phyloP scores from a whole-genome alignment of 2,888 invertebrate genomes.

The Xestia sexstrigata region DNA sequence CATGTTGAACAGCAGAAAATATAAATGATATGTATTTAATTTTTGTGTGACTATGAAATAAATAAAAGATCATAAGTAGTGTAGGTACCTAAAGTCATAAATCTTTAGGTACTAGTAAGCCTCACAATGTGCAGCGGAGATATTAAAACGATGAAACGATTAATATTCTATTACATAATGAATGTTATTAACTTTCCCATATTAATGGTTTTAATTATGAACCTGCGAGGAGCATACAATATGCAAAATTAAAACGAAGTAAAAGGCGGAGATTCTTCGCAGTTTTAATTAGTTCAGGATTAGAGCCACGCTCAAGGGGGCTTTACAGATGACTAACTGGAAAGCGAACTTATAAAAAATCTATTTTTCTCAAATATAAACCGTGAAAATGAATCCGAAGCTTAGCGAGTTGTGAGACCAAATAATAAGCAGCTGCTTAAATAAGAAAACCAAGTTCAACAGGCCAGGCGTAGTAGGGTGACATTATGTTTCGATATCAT shows the following conservation, averaged over 20 bases:
- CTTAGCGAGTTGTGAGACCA: neutral
- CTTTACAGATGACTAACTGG: neutral
- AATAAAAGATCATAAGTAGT: neutral
- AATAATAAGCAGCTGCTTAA: neutral
- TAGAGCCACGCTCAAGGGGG: conserved; percentile 8
- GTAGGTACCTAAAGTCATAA: neutral
- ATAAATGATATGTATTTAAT: conserved; percentile 81
- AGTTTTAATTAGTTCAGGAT: conserved; percentile 48
- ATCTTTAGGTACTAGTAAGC: neutral
- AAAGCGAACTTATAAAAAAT: conserved; percentile 9
- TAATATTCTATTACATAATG: neutral
- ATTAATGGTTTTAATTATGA: neutral
- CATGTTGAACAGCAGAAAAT: conserved; percentile 81
- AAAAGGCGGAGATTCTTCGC: conserved; percentile 9
- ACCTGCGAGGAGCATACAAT: conserved; percentile 21
- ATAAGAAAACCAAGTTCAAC: neutral
- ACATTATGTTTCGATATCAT: neutral
- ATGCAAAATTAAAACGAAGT: conserved; percentile 13
- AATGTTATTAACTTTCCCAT: neutral
- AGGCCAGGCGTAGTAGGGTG: too few species aligned
- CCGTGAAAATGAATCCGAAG: neutral
- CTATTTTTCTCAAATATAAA: conserved; percentile 1
- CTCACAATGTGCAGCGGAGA: neutral
- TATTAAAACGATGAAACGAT: neutral
- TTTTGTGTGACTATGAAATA: conserved; percentile 81